Conservation (phyloP, 2,113 vertebrate genomes). For the Brachirus orientalis region DNA sequence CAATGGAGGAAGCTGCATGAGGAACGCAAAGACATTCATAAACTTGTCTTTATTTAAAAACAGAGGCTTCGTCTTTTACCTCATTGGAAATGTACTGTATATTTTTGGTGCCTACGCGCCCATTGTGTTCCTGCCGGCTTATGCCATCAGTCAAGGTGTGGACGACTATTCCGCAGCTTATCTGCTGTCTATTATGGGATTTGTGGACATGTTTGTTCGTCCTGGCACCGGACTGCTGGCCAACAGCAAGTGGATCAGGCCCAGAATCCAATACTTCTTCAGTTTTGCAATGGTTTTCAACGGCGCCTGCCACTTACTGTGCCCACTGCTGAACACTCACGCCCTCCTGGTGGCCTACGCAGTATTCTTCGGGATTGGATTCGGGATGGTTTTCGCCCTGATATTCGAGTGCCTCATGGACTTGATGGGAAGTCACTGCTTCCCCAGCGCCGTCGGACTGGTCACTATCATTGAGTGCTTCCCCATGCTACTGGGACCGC, state of each 20-base stretch:
- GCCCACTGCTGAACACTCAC: constrained; percentile 80
- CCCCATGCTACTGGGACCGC: constrained; percentile 84
- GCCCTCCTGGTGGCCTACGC: constrained; percentile 71
- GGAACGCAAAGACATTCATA: constrained; percentile 73
- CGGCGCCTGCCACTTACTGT: constrained; percentile 83
- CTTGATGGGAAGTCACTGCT: constrained; percentile 81
- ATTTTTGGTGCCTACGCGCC: constrained; percentile 86
- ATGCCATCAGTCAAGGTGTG: constrained; percentile 80
- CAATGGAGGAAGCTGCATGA: constrained; percentile 58
- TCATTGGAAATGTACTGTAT: constrained; percentile 83
- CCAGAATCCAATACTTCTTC: constrained; percentile 85
- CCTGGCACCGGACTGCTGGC: constrained; percentile 80
- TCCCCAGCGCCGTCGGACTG: constrained; percentile 83
- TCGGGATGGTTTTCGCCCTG: constrained; percentile 85
- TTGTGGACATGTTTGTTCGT: constrained; percentile 85
- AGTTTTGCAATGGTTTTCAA: constrained; percentile 84
- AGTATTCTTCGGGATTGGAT: constrained; percentile 79
- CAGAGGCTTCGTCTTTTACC: constrained; percentile 86
- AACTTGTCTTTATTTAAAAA: constrained; percentile 87
- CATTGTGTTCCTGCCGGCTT: constrained; percentile 85
- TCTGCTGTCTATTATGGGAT: constrained; percentile 83
- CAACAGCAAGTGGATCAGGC: constrained; percentile 83
- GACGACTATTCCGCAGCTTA: constrained; percentile 84
- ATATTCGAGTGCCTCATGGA: constrained; percentile 88
- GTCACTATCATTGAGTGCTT: constrained; percentile 87